These are phyloP conservation scores for Elgonia sp. DNA, from an alignment of 2,888 invertebrate genomes.

Conservation along the genomic window DNA sequence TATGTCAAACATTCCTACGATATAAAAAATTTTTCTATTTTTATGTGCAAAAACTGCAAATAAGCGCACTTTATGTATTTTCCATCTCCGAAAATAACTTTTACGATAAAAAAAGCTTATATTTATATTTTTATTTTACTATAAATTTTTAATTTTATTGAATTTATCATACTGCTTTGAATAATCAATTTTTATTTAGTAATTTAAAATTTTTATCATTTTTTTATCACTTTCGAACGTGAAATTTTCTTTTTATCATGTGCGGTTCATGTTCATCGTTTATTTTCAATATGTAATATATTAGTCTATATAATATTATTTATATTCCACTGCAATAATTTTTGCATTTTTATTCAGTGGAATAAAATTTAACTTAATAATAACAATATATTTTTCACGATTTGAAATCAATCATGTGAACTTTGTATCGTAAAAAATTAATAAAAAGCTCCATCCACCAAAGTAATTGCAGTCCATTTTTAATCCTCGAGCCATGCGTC, in stretches of 20 bases:
- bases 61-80: conserved; percentile 16
- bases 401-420: conserved; percentile 16
- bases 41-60: conserved; percentile 34
- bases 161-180: too few species aligned
- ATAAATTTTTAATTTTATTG: neutral
- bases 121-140: neutral
- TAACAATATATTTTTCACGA: neutral
- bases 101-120: too few species aligned
- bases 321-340: too few species aligned
- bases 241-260: too few species aligned
- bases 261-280: too few species aligned
- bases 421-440: conserved; percentile 10
- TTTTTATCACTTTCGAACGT: too few species aligned
- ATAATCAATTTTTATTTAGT: too few species aligned
- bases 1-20: conserved; percentile 52
- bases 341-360: too few species aligned
- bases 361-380: too few species aligned
- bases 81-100: neutral
- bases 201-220: too few species aligned
- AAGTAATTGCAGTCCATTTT: conserved; percentile 57
- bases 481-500: conserved; percentile 36
- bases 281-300: too few species aligned
- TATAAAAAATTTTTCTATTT: conserved; percentile 37
- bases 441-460: conserved; percentile 8
- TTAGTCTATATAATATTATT: too few species aligned